Evolutionary conservation across 92 coral and sea anemone species (phyloP).

Genomic region (Pocillopora meandrina): DNA sequence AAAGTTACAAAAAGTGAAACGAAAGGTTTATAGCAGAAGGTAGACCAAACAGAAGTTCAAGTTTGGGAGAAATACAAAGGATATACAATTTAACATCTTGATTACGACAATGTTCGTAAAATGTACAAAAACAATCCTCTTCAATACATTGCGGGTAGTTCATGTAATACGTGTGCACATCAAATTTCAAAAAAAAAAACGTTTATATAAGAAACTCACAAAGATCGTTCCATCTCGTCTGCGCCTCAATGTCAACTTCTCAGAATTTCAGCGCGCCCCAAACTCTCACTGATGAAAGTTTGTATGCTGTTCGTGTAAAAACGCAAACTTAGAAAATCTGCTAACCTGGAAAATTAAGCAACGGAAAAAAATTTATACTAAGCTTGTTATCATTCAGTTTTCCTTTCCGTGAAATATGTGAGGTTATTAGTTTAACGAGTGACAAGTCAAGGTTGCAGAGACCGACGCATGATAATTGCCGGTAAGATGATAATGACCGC

Average conservation of each 20-base stretch:
- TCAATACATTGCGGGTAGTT: too few species aligned
- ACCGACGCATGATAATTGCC: conserved; percentile 12
- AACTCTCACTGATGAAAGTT: background rate
- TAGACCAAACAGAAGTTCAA: too few species aligned
- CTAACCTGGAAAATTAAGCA: background rate
- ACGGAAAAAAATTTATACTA: background rate
- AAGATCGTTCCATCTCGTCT: background rate
- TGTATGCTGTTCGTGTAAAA: conserved; percentile 2
- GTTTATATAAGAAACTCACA: background rate
- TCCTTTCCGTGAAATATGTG: background rate
- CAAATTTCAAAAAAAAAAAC: background rate
- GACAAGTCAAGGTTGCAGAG: background rate
- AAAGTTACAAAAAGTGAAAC: too few species aligned
- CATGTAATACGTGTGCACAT: too few species aligned
- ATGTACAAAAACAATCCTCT: too few species aligned
- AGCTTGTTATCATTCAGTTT: background rate
- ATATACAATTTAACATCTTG: too few species aligned
- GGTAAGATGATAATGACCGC: background rate
- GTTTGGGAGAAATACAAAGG: too few species aligned
- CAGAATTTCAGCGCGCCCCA: background rate
- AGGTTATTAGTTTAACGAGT: background rate
- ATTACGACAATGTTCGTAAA: too few species aligned
- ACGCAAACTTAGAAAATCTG: background rate
- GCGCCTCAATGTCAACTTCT: background rate
- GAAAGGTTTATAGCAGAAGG: too few species aligned